Evolutionary conservation across 2,797 vertebrate species (phyloP).

Genomic region (Synaphobranchus kaupii): DNA sequence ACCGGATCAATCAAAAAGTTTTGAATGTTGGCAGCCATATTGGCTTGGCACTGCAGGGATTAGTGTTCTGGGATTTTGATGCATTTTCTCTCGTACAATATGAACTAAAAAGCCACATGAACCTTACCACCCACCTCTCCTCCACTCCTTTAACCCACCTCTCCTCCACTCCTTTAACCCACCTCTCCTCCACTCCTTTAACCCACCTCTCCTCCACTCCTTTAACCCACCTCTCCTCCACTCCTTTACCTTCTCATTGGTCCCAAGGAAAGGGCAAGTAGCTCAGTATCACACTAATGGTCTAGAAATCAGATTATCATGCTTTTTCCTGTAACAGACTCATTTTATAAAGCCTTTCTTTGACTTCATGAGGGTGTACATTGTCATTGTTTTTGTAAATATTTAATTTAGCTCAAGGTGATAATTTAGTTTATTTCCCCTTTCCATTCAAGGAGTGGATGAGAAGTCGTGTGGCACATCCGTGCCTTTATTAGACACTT

Average conservation of each 20-base stretch:
- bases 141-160: neutral
- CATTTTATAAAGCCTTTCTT: neutral
- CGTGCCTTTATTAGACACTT: constrained; percentile 16
- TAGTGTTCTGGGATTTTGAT: neutral
- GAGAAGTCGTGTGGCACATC: neutral
- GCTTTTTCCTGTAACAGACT: neutral
- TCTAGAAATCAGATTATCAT: neutral
- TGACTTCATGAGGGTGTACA: neutral
- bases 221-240: neutral
- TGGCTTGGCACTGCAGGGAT: too few species aligned
- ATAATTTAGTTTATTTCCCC: neutral
- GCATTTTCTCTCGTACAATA: neutral
- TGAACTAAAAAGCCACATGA: neutral
- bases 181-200: neutral
- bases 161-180: neutral
- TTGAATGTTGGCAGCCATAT: too few species aligned
- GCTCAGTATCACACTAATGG: neutral
- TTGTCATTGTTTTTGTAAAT: neutral
- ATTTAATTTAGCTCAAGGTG: neutral
- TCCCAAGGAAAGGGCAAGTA: neutral
- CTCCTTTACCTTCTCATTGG: neutral
- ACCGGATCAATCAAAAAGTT: too few species aligned
- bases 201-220: too few species aligned
- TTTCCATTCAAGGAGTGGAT: constrained; percentile 6
- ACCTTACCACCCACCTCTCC: neutral